phyloP scores from a whole-genome alignment of 2,888 invertebrate genomes.

The Lasioglossum villosulum region DNA sequence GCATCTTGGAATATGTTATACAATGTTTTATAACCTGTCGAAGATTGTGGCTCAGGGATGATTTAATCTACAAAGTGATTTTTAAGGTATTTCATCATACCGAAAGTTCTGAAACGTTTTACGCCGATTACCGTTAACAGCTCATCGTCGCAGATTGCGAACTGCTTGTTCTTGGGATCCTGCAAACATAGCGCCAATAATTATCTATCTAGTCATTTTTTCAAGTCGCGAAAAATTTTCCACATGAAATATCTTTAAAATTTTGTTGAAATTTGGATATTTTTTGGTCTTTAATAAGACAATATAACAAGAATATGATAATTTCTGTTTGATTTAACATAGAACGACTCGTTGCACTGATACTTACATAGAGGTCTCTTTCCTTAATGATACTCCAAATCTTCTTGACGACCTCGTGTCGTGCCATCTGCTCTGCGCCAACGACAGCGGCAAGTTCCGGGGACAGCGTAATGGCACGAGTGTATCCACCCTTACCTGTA shows the following conservation, averaged over 20 bases:
- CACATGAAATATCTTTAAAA: neutral
- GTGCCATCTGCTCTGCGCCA: conserved; percentile 93
- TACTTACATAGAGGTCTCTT: conserved; percentile 90
- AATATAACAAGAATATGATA: neutral
- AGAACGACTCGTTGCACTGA: neutral
- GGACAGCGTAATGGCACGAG: conserved; percentile 93
- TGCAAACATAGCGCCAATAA: conserved; percentile 76
- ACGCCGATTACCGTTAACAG: conserved; percentile 95
- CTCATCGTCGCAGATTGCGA: conserved; percentile 96
- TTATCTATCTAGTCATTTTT: neutral
- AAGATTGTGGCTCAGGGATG: conserved; percentile 71
- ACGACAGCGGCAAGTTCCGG: conserved; percentile 94
- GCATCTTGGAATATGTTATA: conserved; percentile 76
- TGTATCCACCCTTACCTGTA: conserved; percentile 89
- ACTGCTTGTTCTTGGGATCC: conserved; percentile 98
- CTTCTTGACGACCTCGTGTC: conserved; percentile 95
- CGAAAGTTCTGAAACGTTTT: conserved; percentile 97
- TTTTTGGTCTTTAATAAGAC: neutral
- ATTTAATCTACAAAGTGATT: conserved; percentile 91
- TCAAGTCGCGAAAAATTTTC: neutral
- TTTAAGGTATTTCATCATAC: conserved; percentile 98
- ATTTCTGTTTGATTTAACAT: neutral
- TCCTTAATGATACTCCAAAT: conserved; percentile 96
- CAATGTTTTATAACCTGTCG: conserved; percentile 74
- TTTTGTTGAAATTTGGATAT: neutral